Conservation (phyloP, 2,888 invertebrate genomes). For the Noctua comes region DNA sequence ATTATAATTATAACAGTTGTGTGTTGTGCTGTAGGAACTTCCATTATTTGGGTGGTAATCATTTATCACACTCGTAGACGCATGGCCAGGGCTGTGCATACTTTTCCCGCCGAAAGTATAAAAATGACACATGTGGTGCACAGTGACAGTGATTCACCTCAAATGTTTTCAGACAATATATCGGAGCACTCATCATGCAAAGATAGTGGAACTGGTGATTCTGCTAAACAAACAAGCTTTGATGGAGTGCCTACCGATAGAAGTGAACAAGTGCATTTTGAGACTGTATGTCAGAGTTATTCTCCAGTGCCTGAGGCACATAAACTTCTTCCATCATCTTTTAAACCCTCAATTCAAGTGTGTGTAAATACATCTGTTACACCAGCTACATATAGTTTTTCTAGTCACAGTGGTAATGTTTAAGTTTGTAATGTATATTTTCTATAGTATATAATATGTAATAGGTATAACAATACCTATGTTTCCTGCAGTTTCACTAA, state of each 20-base stretch:
- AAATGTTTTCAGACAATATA: constrained; percentile 91
- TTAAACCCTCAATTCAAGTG: constrained; percentile 89
- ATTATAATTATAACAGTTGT: constrained; percentile 97
- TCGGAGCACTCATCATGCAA: constrained; percentile 94
- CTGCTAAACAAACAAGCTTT: constrained; percentile 93
- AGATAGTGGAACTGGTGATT: constrained; percentile 95
- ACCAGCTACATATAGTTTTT: constrained; percentile 90
- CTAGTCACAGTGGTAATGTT: constrained; percentile 90
- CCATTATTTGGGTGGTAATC: constrained; percentile 97
- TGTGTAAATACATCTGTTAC: constrained; percentile 89
- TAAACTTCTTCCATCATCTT: constrained; percentile 88
- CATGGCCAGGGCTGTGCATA: constrained; percentile 88
- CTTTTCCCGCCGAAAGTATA: constrained; percentile 86
- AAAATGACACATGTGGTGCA: constrained; percentile 89
- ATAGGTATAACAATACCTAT: constrained; percentile 65
- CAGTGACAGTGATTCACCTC: constrained; percentile 88
- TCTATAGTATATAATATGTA: constrained; percentile 68
- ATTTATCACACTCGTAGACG: constrained; percentile 96
- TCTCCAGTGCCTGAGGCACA: constrained; percentile 88
- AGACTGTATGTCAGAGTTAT: constrained; percentile 85
- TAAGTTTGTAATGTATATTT: constrained; percentile 77
- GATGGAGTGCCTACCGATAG: constrained; percentile 89
- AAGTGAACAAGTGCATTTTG: constrained; percentile 87
- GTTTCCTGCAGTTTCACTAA: constrained; percentile 84
- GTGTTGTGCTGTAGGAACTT: constrained; percentile 97